Base-by-base conservation (phyloP, 1,140 invertebrate genomes). In the Drosophila kepulauana region DNA sequence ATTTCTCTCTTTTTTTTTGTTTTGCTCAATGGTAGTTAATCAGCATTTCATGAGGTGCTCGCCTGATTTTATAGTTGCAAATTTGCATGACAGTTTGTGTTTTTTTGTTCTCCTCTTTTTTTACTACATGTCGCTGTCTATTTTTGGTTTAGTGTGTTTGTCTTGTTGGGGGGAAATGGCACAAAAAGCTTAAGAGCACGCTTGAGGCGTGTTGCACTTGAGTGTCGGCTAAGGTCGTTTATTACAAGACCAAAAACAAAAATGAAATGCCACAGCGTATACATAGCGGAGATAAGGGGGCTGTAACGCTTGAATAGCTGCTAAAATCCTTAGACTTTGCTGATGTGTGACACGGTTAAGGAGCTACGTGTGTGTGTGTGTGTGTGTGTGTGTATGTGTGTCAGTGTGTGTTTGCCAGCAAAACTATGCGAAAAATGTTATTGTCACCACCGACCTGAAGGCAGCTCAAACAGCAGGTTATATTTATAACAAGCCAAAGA, bases 161-260 rank as follows among this genome's bases (percentile, higher is more conserved):
- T n/a, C 6, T 15, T 48, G 15, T 11, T 16, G 20, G 20, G 20
- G 20, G 16, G 16, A 72, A 61, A 77, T 63, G 41, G 79, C 41
- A 25, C 3, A 25, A 43, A 38, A 38, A 48, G 67, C 62, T 45
- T 35, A 35, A 16, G 4, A 5, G 48, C 10, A 46, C 64, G 77
- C 54, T 64, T 64, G 38, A 54, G 52, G 78, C 66, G 69, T 74
- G 59, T 59, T 80, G 78, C 78, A 70, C 78, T 80, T 75, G 45
- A 81, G 73, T 20, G 64, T 4, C 30, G 30, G 35, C 49, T 70
- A 10, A 54, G 35, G 30, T n/a, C 30, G 59, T 46, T 64, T 54
- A 63, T n/a, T 16, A 38, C 15, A 33, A 52, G 38, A 56, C n/a
- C 5, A 43, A 15, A 58, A 13, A 10, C 11, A 30, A 16, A 30